A percentile compares a stretch with the other conserved stretches of the same genome.
These are phyloP conservation scores for Carterocephalus palaemon DNA, from an alignment of 2,888 invertebrate genomes.

Conservation along the genomic window DNA sequence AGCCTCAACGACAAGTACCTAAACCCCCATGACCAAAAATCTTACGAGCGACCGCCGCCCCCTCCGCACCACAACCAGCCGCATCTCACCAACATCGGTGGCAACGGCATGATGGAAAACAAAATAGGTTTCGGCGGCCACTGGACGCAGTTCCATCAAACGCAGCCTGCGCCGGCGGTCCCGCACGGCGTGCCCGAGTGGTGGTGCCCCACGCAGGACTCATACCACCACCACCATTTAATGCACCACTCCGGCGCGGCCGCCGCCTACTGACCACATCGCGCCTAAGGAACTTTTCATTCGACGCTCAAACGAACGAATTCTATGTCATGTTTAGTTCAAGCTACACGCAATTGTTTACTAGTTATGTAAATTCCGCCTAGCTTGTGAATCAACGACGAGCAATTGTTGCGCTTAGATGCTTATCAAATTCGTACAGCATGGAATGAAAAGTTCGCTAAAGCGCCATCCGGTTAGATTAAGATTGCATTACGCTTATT, in stretches of 20 bases:
- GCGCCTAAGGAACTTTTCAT: conserved; percentile 78
- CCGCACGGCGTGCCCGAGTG: conserved; percentile 75
- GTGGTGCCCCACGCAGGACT: conserved; percentile 76
- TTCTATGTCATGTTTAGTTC: conserved; percentile 11
- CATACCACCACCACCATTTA: conserved; percentile 79
- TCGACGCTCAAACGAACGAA: conserved; percentile 43
- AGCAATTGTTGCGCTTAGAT: conserved; percentile 16
- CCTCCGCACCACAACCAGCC: conserved; percentile 59
- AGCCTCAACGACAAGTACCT: conserved; percentile 76
- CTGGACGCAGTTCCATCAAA: conserved; percentile 82
- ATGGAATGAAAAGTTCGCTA: conserved; percentile 76
- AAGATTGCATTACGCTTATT: conserved; percentile 68
- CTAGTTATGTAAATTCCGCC: conserved; percentile 13
- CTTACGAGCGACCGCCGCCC: conserved; percentile 85
- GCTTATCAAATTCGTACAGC: conserved; percentile 30
- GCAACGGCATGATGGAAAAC: conserved; percentile 82
- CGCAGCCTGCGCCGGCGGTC: conserved; percentile 84
- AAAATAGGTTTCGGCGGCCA: conserved; percentile 84
- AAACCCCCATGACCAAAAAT: conserved; percentile 73
- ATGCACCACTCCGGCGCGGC: conserved; percentile 85
- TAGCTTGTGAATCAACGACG: conserved; percentile 16
- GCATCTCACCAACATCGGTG: conserved; percentile 65
- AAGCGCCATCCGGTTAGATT: conserved; percentile 52
- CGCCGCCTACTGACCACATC: conserved; percentile 85
- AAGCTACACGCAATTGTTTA: conserved; percentile 14